Percentiles rank a stretch among this genome's conserved stretches.
phyloP scores from a whole-genome alignment of 2,797 vertebrate species.

The Urocyon cinereoargenteus region DNA sequence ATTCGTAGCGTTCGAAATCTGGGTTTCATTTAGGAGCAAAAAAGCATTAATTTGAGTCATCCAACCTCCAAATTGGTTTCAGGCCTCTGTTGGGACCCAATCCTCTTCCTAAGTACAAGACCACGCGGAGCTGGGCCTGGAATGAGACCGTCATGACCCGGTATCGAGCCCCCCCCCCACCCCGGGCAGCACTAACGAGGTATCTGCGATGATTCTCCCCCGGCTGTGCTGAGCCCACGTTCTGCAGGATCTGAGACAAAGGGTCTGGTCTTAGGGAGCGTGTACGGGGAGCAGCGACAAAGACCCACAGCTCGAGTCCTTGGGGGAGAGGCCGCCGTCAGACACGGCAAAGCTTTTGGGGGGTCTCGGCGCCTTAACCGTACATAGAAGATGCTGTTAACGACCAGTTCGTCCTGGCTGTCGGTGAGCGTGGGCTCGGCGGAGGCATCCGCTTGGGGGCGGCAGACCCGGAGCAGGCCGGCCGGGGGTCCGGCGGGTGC shows the following conservation, averaged over 20 bases:
- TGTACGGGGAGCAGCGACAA: too few relatives aligned
- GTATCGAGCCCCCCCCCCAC: neutral
- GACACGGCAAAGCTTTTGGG: neutral
- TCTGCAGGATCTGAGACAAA: neutral
- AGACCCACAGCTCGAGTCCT: neutral
- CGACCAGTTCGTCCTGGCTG: neutral
- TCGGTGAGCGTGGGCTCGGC: neutral
- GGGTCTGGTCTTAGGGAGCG: neutral
- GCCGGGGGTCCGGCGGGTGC: too few relatives aligned
- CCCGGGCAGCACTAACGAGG: neutral
- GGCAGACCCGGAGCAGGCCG: too few relatives aligned
- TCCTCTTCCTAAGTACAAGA: conserved; percentile 41
- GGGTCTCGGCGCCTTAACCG: neutral
- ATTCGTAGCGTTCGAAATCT: conserved; percentile 64
- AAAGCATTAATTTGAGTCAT: conserved; percentile 67
- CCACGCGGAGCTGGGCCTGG: neutral
- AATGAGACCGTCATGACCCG: neutral
- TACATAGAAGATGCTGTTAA: conserved; percentile 3
- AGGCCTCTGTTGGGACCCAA: conserved; percentile 12
- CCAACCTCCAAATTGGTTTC: conserved; percentile 73
- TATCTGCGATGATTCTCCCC: neutral
- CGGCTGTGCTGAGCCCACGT: neutral
- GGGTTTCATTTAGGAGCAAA: conserved; percentile 59
- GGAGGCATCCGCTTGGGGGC: neutral
- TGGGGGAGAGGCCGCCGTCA: neutral